phyloP scores from a whole-genome alignment of 2,888 invertebrate species.

The Melanophora roralis region DNA sequence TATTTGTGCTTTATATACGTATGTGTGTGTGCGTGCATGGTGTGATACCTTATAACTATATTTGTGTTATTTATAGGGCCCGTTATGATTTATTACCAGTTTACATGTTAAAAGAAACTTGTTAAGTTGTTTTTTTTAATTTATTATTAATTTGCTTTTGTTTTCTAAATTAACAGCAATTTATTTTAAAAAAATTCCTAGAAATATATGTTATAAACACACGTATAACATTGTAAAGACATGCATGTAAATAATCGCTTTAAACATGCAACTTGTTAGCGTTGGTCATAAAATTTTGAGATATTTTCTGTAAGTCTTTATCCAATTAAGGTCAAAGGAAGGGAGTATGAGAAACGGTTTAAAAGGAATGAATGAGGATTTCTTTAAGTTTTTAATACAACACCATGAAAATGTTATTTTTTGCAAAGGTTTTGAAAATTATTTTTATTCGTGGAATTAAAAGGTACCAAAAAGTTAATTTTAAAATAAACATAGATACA shows the following conservation, averaged over 20 bases:
- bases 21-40: background rate
- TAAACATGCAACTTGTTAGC: slow-evolving; percentile 7
- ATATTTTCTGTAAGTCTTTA: slow-evolving; percentile 17
- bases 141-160: background rate
- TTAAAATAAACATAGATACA: too few species aligned
- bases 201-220: slow-evolving; percentile 10
- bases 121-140: slow-evolving; percentile 25
- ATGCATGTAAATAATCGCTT: background rate
- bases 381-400: too few species aligned
- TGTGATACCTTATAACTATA: background rate
- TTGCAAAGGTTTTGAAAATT: too few species aligned
- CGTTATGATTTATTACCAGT: slow-evolving; percentile 57
- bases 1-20: background rate
- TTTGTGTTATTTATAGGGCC: slow-evolving; percentile 46
- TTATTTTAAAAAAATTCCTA: slow-evolving; percentile 22
- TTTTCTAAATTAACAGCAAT: slow-evolving; percentile 4
- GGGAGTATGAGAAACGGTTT: background rate
- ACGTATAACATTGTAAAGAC: background rate
- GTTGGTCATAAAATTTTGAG: slow-evolving; percentile 2
- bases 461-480: too few species aligned
- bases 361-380: background rate
- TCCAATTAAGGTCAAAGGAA: slow-evolving; percentile 27
- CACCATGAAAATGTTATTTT: too few species aligned
- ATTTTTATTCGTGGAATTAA: too few species aligned
- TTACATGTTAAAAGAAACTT: slow-evolving; percentile 56